phyloP scores from a whole-genome alignment of 2,113 vertebrate genomes.

The Varanus komodoensis region DNA sequence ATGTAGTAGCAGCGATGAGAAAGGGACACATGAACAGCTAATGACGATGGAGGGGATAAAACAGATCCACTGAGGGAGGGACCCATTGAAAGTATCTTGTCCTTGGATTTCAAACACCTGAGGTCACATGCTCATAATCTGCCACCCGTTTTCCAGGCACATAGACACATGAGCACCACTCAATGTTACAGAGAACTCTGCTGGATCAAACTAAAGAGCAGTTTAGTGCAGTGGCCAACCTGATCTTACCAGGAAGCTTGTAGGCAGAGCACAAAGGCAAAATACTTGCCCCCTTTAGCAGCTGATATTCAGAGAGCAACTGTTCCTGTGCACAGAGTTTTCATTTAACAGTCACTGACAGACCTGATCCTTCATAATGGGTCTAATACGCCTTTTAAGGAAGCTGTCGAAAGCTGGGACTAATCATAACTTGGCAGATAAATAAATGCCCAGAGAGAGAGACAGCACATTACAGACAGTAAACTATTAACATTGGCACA shows the following conservation, averaged over 20 bases:
- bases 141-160: no score
- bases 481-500: neutral
- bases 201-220: neutral
- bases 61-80: no score
- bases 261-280: neutral
- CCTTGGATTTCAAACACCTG: no score
- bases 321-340: neutral
- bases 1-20: no score
- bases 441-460: neutral
- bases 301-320: neutral
- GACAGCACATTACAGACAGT: neutral
- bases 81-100: no score
- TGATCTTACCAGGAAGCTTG: neutral
- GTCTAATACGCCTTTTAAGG: neutral
- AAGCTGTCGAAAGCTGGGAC: neutral
- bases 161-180: neutral
- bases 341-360: neutral
- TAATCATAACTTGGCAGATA: neutral
- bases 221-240: neutral
- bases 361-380: neutral
- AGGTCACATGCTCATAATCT: no score
- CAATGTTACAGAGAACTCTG: neutral
- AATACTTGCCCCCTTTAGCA: neutral
- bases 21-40: no score
- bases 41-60: no score